Evolutionary conservation across 1,140 invertebrate species (phyloP).

Genomic region (Kradibia gibbosae): DNA sequence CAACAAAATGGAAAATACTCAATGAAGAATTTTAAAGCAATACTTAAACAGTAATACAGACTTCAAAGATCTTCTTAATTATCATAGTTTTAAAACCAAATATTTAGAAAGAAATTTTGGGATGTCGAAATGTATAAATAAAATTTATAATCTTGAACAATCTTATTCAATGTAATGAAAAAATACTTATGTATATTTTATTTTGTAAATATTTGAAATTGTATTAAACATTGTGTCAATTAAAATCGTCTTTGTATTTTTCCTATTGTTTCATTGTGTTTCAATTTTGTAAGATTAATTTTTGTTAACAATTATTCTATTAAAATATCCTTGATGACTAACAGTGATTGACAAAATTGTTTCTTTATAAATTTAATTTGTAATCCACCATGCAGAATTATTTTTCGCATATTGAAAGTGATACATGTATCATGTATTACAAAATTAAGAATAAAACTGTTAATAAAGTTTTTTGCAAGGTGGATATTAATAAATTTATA

Average conservation of each 20-base stretch:
- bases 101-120: not conserved
- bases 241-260: slow-evolving; percentile 5
- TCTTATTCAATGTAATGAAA: slow-evolving; percentile 22
- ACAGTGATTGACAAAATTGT: slow-evolving; percentile 36
- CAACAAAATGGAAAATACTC: slow-evolving; percentile 15
- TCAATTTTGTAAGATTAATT: not conserved
- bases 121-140: not conserved
- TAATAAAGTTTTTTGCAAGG: slow-evolving; percentile 7
- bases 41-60: not conserved
- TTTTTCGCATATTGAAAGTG: not conserved
- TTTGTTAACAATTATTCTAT: not conserved
- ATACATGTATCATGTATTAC: not conserved
- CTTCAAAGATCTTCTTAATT: not conserved
- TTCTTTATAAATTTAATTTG: slow-evolving; percentile 51
- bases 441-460: not conserved
- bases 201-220: slow-evolving; percentile 7
- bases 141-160: slow-evolving; percentile 29
- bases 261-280: slow-evolving; percentile 24
- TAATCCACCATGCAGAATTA: slow-evolving; percentile 59
- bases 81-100: not conserved
- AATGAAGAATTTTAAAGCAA: slow-evolving; percentile 14
- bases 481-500: not conserved
- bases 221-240: slow-evolving; percentile 30
- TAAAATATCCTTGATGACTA: not conserved
- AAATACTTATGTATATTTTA: not conserved